These are phyloP conservation scores for Hippopotamus amphibius DNA, from an alignment of 2,113 vertebrate species.

Conservation along the genomic window DNA sequence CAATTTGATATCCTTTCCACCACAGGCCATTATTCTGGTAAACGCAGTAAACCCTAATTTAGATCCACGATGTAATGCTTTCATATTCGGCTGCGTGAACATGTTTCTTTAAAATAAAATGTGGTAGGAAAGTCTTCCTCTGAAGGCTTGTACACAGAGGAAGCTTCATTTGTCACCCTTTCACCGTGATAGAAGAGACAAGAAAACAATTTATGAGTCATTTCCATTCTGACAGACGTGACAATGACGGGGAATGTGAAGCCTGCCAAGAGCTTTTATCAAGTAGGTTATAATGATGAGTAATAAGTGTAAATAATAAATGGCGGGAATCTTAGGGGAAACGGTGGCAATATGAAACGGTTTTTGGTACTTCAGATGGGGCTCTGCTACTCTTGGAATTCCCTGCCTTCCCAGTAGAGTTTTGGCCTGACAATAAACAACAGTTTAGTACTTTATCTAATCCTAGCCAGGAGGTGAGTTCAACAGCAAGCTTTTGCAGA, in stretches of 20 bases:
- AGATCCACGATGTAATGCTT: slow-evolving; percentile 69
- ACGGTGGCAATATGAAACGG: slow-evolving; percentile 88
- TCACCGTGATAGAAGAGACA: slow-evolving; percentile 79
- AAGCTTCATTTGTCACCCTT: slow-evolving; percentile 82
- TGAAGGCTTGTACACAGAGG: slow-evolving; percentile 65
- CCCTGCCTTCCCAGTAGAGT: slow-evolving; percentile 94
- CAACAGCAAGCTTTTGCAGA: slow-evolving; percentile 97
- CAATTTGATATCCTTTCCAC: slow-evolving; percentile 51
- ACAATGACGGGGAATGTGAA: slow-evolving; percentile 90
- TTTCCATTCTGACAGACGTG: slow-evolving; percentile 90
- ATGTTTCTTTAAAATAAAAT: slow-evolving; percentile 82
- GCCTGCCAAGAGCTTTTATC: slow-evolving; percentile 95
- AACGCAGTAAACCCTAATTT: slow-evolving; percentile 75
- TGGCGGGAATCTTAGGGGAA: slow-evolving; percentile 91
- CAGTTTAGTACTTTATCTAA: slow-evolving; percentile 99
- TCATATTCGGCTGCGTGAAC: slow-evolving; percentile 62
- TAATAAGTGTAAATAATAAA: slow-evolving; percentile 98
- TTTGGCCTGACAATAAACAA: slow-evolving; percentile 99
- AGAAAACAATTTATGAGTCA: slow-evolving; percentile 87
- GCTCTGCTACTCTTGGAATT: slow-evolving; percentile 91
- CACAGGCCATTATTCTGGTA: slow-evolving; percentile 63
- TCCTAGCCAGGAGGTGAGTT: slow-evolving; percentile 97
- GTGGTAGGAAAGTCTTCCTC: slow-evolving; percentile 58
- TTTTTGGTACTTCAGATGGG: slow-evolving; percentile 94
- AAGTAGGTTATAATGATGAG: slow-evolving; percentile 93